Evolutionary conservation across 2,888 invertebrate species (phyloP), one percentile per base, ranked within the genome.

Genomic region (Megastigmus dorsalis): DNA sequence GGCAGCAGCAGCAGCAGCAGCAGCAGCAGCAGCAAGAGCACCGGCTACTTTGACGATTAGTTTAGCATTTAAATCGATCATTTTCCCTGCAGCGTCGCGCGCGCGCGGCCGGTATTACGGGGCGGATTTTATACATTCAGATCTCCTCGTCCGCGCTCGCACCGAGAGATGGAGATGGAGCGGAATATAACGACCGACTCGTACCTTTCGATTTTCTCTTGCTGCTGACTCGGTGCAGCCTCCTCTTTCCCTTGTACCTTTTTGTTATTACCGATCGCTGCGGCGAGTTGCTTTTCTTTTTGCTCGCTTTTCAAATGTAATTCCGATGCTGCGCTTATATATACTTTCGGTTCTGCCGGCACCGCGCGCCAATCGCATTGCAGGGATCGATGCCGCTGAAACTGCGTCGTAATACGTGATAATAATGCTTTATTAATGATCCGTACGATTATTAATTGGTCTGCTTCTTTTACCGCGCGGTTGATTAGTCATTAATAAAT

Each of bases 61-160:
- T 76, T 76, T 76, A 76, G 75, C 75, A 76, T 76, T 76, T 76
- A 76, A 76, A 76, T 76, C 75, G 75, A 76, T 76, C 72, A 72
- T 72, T 72, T 70, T 75, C 60, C 75, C 67, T 38, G 28, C 43
- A 65, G 74, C 63, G 26, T 18, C 33, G 20, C 13, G 38, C 33
- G 43, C 30, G 74, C 63, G 26, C n/a, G 26, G 20, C 13, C 48
- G 43, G 43, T 41, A 50, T 60, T 45, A 38, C 59, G 59, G 41
- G 28, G 50, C 54, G 45, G 60, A 66, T 73, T 60, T 65, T 65
- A 71, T 65, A 55, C 15, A 38, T 55, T 6, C 45, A 43, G n/a
- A n/a, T n/a, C n/a, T n/a, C n/a, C n/a, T n/a, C n/a, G n/a, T n/a
- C n/a, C n/a, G n/a, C n/a, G n/a, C n/a, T n/a, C n/a, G n/a, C n/a